These are phyloP conservation scores for Dromiciops gliroides DNA, from an alignment of 2,113 vertebrate species.

Conservation along the genomic window DNA sequence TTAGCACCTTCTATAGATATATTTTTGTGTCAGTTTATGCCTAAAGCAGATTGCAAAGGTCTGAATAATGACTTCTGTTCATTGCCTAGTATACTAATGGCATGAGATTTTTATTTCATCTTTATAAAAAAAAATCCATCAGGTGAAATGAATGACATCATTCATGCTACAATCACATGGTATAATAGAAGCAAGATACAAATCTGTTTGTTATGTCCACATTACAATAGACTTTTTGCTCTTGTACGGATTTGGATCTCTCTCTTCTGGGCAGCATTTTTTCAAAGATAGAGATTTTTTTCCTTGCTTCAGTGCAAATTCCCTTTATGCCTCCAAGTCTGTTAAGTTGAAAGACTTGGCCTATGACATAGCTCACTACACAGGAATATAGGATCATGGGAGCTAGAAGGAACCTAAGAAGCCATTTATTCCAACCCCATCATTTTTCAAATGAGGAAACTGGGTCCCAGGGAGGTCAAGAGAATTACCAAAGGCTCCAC, in stretches of 20 bases:
- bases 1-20: constrained; percentile 48
- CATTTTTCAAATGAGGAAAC: constrained; percentile 32
- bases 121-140: constrained; percentile 60
- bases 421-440: not conserved
- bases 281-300: constrained; percentile 1
- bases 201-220: constrained; percentile 26
- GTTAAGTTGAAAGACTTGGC: not conserved
- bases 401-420: not conserved
- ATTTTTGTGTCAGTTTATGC: constrained; percentile 57
- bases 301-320: constrained; percentile 37
- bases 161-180: constrained; percentile 29
- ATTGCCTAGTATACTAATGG: constrained; percentile 25
- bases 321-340: not conserved
- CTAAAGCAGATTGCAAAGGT: constrained; percentile 23
- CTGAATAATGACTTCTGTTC: constrained; percentile 41
- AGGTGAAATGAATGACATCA: constrained; percentile 41
- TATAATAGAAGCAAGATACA: constrained; percentile 9
- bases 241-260: not conserved
- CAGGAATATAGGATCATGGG: not conserved
- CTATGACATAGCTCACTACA: not conserved
- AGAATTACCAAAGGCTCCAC: constrained; percentile 2
- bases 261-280: constrained; percentile 39
- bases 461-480: constrained; percentile 31
- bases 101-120: constrained; percentile 54
- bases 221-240: not conserved